phyloP scores from a whole-genome alignment of 2,797 vertebrate genomes.

The Avahi laniger region DNA sequence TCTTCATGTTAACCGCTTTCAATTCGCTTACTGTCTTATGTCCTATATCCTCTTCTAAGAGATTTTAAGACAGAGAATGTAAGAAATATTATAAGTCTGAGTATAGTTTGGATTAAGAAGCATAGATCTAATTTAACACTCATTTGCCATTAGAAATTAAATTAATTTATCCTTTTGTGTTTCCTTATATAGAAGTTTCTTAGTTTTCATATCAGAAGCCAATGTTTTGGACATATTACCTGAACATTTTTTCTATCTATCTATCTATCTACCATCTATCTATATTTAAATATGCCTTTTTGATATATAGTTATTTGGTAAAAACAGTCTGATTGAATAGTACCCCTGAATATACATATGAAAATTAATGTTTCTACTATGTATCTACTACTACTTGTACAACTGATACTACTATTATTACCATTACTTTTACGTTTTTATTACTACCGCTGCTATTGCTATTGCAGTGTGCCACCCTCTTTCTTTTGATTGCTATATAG shows the following conservation, averaged over 20 bases:
- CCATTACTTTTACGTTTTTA: background rate
- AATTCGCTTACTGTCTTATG: background rate
- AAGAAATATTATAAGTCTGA: background rate
- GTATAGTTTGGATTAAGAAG: background rate
- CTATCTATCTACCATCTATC: background rate
- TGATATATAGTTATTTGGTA: background rate
- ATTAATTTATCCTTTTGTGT: background rate
- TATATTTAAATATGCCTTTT: background rate
- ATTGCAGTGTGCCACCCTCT: background rate
- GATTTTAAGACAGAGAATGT: background rate
- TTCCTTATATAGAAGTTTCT: background rate
- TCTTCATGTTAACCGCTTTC: background rate
- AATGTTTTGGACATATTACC: background rate
- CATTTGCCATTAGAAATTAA: background rate
- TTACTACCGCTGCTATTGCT: background rate
- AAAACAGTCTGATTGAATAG: background rate
- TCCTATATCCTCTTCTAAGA: background rate
- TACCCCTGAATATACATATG: background rate
- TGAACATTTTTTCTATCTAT: background rate
- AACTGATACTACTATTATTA: background rate
- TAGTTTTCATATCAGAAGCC: background rate
- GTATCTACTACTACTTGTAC: fast-evolving
- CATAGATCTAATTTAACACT: background rate
- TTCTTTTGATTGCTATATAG: background rate
- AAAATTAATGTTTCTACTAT: background rate